Evolutionary conservation across 2,797 vertebrate genomes (phyloP).

Genomic region (Enteromius afrohamiltoni): DNA sequence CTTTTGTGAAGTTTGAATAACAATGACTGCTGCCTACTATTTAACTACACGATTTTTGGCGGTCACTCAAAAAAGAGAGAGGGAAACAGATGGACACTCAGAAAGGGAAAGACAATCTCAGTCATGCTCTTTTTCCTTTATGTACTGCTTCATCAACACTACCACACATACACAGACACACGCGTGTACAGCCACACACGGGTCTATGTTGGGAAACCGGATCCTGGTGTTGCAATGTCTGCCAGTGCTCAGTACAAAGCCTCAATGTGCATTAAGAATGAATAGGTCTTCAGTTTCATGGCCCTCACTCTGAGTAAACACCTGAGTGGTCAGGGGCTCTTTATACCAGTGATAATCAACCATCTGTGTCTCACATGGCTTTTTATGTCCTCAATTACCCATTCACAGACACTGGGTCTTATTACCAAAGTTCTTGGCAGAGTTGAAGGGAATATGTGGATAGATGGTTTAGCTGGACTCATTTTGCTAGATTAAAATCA

Average conservation of each 20-base stretch:
- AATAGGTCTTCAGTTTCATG: constrained; percentile 61
- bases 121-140: constrained; percentile 41
- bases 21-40: background rate
- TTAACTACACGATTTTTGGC: background rate
- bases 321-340: constrained; percentile 52
- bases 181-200: constrained; percentile 34
- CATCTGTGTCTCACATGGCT: constrained; percentile 55
- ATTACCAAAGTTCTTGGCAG: constrained; percentile 48
- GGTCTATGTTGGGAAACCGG: constrained; percentile 48
- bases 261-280: constrained; percentile 58
- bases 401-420: constrained; percentile 50
- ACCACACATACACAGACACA: constrained; percentile 25
- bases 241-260: constrained; percentile 43
- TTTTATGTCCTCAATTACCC: constrained; percentile 58
- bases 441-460: constrained; percentile 27
- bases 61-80: constrained; percentile 11
- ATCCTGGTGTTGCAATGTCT: constrained; percentile 39
- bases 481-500: constrained; percentile 20
- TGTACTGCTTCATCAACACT: constrained; percentile 15
- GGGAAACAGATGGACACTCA: constrained; percentile 15
- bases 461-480: constrained; percentile 13
- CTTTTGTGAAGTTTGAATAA: constrained; percentile 21
- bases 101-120: constrained; percentile 35
- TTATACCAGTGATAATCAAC: constrained; percentile 56
- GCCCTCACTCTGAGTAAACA: constrained; percentile 56